Percentiles rank a stretch among this genome's conserved stretches.
Evolutionary conservation across 2,888 invertebrate genomes (phyloP).

Genomic region (Eupithecia vulgata): DNA sequence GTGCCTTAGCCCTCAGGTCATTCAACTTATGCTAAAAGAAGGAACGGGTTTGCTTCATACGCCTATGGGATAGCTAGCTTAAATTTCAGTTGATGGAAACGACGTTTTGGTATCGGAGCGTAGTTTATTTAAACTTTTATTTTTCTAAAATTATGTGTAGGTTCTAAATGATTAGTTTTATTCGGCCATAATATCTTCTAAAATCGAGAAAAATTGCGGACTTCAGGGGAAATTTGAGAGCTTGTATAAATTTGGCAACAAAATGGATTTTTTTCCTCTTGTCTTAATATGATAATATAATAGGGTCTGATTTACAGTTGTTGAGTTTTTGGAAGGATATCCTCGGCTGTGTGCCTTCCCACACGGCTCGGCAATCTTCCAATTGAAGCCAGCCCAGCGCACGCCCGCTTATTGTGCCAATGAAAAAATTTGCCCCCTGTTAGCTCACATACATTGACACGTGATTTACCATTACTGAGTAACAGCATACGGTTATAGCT

Average conservation of each 20-base stretch:
- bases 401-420: conserved; percentile 78
- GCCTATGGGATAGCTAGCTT: not conserved
- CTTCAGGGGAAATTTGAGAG: not conserved
- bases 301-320: conserved; percentile 52
- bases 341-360: conserved; percentile 78
- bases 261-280: not conserved
- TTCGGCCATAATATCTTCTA: not conserved
- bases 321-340: conserved; percentile 81
- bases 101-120: not conserved
- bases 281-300: conserved; percentile 14
- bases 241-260: not conserved
- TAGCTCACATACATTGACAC: conserved; percentile 47
- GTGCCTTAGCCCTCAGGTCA: conserved; percentile 23
- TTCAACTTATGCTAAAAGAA: conserved; percentile 29
- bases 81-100: not conserved
- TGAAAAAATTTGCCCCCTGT: conserved; percentile 76
- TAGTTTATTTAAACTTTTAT: not conserved
- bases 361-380: conserved; percentile 77
- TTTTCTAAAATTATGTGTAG: not conserved
- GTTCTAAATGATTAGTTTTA: not conserved
- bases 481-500: not conserved
- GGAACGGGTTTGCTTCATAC: conserved; percentile 4
- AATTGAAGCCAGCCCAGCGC: conserved; percentile 75
- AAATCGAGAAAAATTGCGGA: not conserved
- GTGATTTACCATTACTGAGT: conserved; percentile 27